Percentiles rank a stretch among this genome's conserved stretches.
phyloP scores from a whole-genome alignment of 2,797 vertebrate species.

The Orientallactaga sibirica region DNA sequence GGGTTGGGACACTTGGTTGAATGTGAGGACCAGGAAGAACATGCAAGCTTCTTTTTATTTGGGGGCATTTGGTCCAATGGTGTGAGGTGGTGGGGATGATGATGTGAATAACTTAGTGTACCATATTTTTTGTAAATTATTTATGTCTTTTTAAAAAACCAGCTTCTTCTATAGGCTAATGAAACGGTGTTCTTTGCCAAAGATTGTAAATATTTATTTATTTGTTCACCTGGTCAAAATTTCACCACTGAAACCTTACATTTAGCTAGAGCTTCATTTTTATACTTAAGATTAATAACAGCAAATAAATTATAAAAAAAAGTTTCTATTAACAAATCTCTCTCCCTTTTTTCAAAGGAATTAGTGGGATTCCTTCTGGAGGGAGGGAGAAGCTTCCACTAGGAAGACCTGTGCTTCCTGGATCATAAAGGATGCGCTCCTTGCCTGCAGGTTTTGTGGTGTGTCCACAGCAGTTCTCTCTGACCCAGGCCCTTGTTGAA shows the following conservation, averaged over 20 bases:
- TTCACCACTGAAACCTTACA: constrained; percentile 89
- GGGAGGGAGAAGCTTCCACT: background rate
- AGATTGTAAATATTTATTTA: constrained; percentile 99
- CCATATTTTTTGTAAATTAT: constrained; percentile 98
- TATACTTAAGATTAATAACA: constrained; percentile 86
- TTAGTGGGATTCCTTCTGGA: constrained; percentile 64
- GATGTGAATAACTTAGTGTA: constrained; percentile 99
- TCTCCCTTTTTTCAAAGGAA: constrained; percentile 85
- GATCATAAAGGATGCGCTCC: no score
- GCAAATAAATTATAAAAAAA: constrained; percentile 90
- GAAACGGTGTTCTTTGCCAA: constrained; percentile 89
- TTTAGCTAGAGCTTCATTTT: constrained; percentile 88
- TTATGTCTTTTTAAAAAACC: constrained; percentile 88
- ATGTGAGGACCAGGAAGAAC: constrained; percentile 82
- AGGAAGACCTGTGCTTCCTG: background rate
- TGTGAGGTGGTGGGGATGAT: constrained; percentile 85
- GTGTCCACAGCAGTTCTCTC: background rate
- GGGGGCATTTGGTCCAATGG: constrained; percentile 80
- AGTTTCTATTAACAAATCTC: constrained; percentile 86
- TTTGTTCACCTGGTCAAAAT: constrained; percentile 95
- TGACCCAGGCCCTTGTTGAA: background rate
- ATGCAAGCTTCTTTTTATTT: constrained; percentile 76
- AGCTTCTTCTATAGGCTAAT: constrained; percentile 83
- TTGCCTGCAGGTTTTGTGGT: background rate
- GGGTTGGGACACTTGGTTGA: constrained; percentile 81